A percentile compares a stretch with the other conserved stretches of the same genome.
phyloP scores from a whole-genome alignment of 2,797 vertebrate species.

The Cuculus canorus region DNA sequence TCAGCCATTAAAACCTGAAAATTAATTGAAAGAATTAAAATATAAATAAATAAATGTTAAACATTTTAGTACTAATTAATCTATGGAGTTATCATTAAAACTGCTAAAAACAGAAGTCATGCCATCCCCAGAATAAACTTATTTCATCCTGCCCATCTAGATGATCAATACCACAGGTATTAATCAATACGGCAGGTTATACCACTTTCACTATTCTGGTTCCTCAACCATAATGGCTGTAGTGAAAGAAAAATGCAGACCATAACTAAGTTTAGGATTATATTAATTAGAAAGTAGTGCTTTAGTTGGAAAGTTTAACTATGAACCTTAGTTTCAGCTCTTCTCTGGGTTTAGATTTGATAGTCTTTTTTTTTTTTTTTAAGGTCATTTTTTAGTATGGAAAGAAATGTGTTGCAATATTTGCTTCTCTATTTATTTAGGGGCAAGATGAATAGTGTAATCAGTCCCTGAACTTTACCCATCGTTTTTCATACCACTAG shows the following conservation, averaged over 20 bases:
- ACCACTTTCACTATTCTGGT: not conserved
- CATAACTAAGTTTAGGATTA: not conserved
- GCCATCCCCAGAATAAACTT: not conserved
- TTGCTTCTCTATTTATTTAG: constrained; percentile 49
- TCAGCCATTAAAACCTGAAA: not conserved
- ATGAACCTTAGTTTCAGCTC: not conserved
- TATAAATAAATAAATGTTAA: not conserved
- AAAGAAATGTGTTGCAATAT: constrained; percentile 36
- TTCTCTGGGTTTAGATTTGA: not conserved
- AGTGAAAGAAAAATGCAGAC: not conserved
- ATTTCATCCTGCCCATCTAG: not conserved
- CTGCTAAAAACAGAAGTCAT: not conserved
- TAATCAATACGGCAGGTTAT: not conserved
- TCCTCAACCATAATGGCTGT: not conserved
- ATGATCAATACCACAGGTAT: not conserved
- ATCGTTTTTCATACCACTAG: not conserved
- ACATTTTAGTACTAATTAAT: not conserved
- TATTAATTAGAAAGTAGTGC: not conserved
- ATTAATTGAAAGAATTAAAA: not conserved
- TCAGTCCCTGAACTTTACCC: constrained; percentile 56
- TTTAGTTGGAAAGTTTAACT: not conserved
- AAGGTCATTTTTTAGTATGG: not conserved
- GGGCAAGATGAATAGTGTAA: not conserved
- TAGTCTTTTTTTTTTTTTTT: not conserved
- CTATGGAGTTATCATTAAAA: not conserved